Evolutionary conservation across 2,797 vertebrate species (phyloP).

Genomic region (Chelonia mydas): DNA sequence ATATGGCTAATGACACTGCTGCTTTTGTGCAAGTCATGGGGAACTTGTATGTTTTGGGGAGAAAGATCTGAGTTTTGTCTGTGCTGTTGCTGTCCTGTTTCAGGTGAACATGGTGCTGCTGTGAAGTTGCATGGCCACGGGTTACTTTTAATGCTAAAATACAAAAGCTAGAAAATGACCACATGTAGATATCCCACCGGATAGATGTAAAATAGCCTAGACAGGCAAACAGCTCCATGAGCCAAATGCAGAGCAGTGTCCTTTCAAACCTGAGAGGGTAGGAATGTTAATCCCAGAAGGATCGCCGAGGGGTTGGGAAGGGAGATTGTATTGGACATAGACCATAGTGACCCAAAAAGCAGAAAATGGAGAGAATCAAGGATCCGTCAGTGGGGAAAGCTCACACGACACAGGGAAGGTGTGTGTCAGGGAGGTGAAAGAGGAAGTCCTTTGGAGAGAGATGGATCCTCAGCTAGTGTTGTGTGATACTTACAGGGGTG

Average conservation of each 20-base stretch:
- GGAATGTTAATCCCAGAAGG: background rate
- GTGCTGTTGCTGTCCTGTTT: background rate
- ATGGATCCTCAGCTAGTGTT: background rate
- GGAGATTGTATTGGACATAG: background rate
- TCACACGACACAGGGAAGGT: background rate
- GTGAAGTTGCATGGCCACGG: background rate
- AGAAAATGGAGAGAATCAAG: background rate
- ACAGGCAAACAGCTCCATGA: background rate
- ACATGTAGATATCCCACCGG: background rate
- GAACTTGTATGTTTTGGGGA: background rate
- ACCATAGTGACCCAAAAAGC: background rate
- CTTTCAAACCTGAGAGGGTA: background rate
- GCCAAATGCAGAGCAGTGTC: background rate
- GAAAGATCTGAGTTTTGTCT: background rate
- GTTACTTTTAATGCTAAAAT: background rate
- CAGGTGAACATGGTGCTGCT: background rate
- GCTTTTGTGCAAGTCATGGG: background rate
- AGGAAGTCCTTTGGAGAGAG: background rate
- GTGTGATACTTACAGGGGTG: background rate
- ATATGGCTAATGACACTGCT: background rate
- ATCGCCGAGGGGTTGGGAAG: background rate
- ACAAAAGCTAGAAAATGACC: background rate
- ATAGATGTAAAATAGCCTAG: background rate
- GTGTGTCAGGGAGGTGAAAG: background rate
- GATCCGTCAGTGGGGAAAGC: background rate